A percentile compares a stretch with the other conserved stretches of the same genome.
Evolutionary conservation across 2,888 invertebrate species (phyloP).

Genomic region (Megamerina dolium): DNA sequence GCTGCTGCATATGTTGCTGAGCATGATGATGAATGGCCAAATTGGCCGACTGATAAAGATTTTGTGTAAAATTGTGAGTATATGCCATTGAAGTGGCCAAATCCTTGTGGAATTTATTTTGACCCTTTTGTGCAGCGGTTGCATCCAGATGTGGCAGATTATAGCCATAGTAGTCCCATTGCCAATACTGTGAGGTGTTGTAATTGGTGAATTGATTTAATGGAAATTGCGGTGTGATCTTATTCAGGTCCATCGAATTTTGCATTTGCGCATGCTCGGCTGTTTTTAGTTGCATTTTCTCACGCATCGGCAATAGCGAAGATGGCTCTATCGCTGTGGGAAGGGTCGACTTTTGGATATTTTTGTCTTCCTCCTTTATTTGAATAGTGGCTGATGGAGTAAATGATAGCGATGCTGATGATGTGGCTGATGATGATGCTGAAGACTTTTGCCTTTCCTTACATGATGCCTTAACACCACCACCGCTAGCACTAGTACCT

Average conservation of each 20-base stretch:
- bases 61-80: constrained; percentile 45
- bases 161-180: constrained; percentile 58
- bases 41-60: constrained; percentile 44
- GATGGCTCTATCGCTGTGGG: constrained; percentile 10
- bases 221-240: constrained; percentile 57
- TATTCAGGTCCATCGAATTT: constrained; percentile 51
- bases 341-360: constrained; percentile 18
- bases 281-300: constrained; percentile 33
- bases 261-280: constrained; percentile 37
- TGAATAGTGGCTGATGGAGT: constrained; percentile 25
- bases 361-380: constrained; percentile 38
- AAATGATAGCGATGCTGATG: too few species aligned
- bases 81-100: constrained; percentile 48
- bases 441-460: constrained; percentile 11
- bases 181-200: constrained; percentile 62
- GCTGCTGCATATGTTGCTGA: constrained; percentile 40
- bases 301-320: constrained; percentile 24
- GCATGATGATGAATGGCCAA: constrained; percentile 44
- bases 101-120: constrained; percentile 54
- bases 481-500: too few species aligned
- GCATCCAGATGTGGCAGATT: constrained; percentile 56
- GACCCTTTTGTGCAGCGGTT: constrained; percentile 55
- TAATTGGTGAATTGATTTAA: constrained; percentile 65
- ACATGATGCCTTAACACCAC: neutral
- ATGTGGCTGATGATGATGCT: constrained; percentile 18